A percentile compares a stretch with the other conserved stretches of the same genome.
These are phyloP conservation scores for Lithosia quadra DNA, from an alignment of 2,888 invertebrate genomes.

Conservation along the genomic window DNA sequence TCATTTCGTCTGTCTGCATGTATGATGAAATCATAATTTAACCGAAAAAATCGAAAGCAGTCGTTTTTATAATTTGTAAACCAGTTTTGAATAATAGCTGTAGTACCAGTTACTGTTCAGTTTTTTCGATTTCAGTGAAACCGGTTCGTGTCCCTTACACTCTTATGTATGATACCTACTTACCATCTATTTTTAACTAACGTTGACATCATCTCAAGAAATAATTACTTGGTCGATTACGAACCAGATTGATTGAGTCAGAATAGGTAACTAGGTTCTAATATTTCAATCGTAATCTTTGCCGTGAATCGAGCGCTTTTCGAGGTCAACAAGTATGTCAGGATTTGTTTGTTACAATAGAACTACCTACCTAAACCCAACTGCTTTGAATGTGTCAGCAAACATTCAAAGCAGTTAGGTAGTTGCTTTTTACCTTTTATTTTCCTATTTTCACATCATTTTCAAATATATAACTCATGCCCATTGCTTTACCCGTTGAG, in stretches of 20 bases:
- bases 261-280: background rate
- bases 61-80: background rate
- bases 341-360: background rate
- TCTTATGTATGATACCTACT: background rate
- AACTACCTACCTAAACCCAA: background rate
- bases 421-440: too few relatives aligned
- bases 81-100: background rate
- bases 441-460: too few relatives aligned
- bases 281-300: background rate
- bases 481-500: too few relatives aligned
- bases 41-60: background rate
- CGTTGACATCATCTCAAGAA: background rate
- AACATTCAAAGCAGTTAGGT: too few relatives aligned
- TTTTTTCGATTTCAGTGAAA: background rate
- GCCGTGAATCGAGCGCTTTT: background rate
- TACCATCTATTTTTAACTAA: background rate
- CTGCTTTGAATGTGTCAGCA: background rate
- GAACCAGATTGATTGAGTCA: background rate
- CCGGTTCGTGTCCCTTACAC: background rate
- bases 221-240: background rate
- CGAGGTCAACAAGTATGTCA: background rate
- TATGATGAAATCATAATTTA: too few relatives aligned
- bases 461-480: too few relatives aligned
- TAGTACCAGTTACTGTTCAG: background rate
- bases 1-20: background rate